A percentile compares a stretch with the other conserved stretches of the same genome.
phyloP scores from a whole-genome alignment of 2,888 invertebrate genomes.

The Cephonodes hylas region DNA sequence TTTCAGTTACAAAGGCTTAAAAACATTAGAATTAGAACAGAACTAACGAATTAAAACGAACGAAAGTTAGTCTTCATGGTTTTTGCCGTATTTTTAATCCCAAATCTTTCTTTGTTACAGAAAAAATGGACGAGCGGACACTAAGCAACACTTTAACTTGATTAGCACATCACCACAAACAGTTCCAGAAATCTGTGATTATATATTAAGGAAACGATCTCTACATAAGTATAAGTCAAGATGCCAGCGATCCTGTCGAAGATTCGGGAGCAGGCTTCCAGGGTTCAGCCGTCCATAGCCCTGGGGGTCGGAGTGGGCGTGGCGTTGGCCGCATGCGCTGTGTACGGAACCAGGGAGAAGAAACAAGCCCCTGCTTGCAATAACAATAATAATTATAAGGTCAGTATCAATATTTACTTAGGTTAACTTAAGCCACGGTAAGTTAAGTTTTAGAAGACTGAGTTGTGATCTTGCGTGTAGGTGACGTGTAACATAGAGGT shows the following conservation, averaged over 20 bases:
- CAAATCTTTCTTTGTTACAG: constrained; percentile 51
- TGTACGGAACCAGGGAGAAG: constrained; percentile 67
- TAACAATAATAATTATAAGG: constrained; percentile 77
- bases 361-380: constrained; percentile 59
- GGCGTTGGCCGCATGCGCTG: constrained; percentile 68
- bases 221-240: constrained; percentile 26
- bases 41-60: too few relatives aligned
- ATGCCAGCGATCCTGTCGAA: constrained; percentile 77
- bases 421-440: too few relatives aligned
- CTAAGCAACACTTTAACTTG: constrained; percentile 18
- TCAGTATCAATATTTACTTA: constrained; percentile 30
- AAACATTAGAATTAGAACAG: too few relatives aligned
- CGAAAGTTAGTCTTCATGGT: too few relatives aligned
- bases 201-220: constrained; percentile 36
- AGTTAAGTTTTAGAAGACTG: too few relatives aligned
- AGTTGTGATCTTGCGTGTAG: too few relatives aligned
- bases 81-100: background rate
- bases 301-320: constrained; percentile 71
- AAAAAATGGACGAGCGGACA: constrained; percentile 54
- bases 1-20: too few relatives aligned
- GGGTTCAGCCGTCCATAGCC: constrained; percentile 68
- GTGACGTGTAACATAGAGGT: too few relatives aligned
- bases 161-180: background rate
- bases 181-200: constrained; percentile 21
- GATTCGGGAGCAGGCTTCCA: constrained; percentile 69